Evolutionary conservation across 2,888 invertebrate species (phyloP), one percentile per base, ranked within the genome.

Genomic region (Diplolepis rosae): DNA sequence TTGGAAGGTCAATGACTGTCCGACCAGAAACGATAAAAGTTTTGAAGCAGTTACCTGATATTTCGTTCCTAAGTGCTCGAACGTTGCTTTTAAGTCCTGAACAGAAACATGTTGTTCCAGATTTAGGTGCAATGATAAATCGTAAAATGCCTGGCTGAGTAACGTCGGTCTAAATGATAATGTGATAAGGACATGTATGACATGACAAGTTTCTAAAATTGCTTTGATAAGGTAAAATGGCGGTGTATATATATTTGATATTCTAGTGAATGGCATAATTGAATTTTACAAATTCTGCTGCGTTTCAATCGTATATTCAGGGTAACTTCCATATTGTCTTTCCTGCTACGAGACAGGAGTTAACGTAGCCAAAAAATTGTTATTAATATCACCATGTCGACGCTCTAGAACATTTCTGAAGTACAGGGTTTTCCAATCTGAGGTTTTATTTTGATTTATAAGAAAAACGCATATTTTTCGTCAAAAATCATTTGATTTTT

Each of bases 101-200:
- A 56, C 86, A 88, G 39, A 87, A 84, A 39, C 87, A 87, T 66
- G 84, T 88, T 18, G 83, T 86, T 67, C 85, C 82, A 48, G 88
- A 89, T 76, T 77, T 88, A 39, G 87, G 88, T 72, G 86, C 88
- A 65, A 84, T 88, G 84, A 87, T 87, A 68, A 88, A 85, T 85
- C 84, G 88, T 54, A 88, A 88, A 68, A 88, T 88, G 88, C 88
- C 88, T 39, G 88, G 88, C 82, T 89, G 88, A 89, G 88, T 89
- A 85, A 88, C 87, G 79, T 88, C 87, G 86, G 88, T 88, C 87
- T 88, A 87, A 87, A 86, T 82, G 77, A 81, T 74, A 74, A 82
- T 85, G 86, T 86, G 83, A 84, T 85, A 84, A 79, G 81, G 77
- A 51, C 51, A 65, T 70, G 22, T 51, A 68, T 30, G 27, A 66